Percentiles rank a stretch among this genome's conserved stretches.
phyloP scores from a whole-genome alignment of 2,113 vertebrate species.

The Pollimyrus isidori region DNA sequence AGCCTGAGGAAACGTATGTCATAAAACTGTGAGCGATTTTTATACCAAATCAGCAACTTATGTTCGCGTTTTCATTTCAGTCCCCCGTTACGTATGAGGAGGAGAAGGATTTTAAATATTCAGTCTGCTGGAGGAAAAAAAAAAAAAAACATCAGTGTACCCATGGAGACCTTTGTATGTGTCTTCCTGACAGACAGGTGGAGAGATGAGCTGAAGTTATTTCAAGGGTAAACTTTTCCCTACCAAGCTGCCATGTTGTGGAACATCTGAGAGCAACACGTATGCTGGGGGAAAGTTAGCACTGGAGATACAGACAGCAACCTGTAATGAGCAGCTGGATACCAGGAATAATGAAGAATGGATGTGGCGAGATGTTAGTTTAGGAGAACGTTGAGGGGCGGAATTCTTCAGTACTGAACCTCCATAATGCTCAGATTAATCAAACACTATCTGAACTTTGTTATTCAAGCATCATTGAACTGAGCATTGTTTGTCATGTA shows the following conservation, averaged over 20 bases:
- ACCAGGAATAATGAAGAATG: conserved; percentile 26
- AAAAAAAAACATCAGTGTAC: not conserved
- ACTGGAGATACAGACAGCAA: conserved; percentile 4
- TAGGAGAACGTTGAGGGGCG: conserved; percentile 22
- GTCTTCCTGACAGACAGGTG: not conserved
- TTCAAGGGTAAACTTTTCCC: not conserved
- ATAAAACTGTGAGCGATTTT: not conserved
- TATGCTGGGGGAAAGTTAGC: too few relatives aligned
- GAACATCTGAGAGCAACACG: not conserved
- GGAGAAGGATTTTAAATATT: not conserved
- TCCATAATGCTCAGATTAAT: conserved; percentile 42
- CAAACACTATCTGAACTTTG: conserved; percentile 40
- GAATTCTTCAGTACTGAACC: conserved; percentile 29
- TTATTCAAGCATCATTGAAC: conserved; percentile 49
- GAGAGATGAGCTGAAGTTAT: not conserved
- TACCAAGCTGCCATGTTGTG: not conserved
- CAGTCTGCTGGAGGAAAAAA: not conserved
- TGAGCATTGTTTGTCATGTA: conserved; percentile 48
- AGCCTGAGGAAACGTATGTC: not conserved
- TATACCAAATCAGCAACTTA: conserved; percentile 12
- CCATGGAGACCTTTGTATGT: not conserved
- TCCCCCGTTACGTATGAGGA: not conserved
- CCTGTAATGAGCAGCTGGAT: conserved; percentile 28
- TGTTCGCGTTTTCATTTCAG: not conserved
- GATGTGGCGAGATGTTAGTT: conserved; percentile 24